Percentiles rank a stretch among this genome's conserved stretches.
These are phyloP conservation scores for Subanguina moxae DNA, from an alignment of 1,140 invertebrate genomes.

Conservation along the genomic window DNA sequence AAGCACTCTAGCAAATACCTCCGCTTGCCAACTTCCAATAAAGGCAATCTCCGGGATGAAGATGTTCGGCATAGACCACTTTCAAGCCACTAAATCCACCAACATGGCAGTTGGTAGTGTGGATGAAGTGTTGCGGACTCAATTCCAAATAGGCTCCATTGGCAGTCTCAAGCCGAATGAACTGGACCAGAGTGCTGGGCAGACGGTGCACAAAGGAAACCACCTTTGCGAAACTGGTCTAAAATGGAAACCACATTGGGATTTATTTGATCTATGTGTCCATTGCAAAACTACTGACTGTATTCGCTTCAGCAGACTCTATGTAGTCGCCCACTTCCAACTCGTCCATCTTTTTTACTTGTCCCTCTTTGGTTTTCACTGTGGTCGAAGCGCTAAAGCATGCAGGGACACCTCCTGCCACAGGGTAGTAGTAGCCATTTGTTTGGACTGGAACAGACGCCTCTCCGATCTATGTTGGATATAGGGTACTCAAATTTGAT, in stretches of 20 bases:
- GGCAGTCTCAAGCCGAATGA: constrained; percentile 35
- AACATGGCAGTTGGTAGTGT: constrained; percentile 27
- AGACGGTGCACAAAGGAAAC: constrained; percentile 39
- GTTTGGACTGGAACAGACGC: constrained; percentile 43
- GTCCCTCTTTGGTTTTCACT: constrained; percentile 35
- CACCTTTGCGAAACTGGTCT: constrained; percentile 35
- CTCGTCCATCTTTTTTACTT: constrained; percentile 34
- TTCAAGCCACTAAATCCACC: constrained; percentile 3
- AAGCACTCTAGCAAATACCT: background rate
- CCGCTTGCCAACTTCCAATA: constrained; percentile 15
- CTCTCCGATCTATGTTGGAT: constrained; percentile 31
- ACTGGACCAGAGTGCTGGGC: constrained; percentile 32
- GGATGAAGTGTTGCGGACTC: constrained; percentile 48
- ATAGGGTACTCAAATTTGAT: constrained; percentile 7
- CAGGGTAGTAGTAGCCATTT: constrained; percentile 47
- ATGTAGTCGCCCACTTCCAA: constrained; percentile 41
- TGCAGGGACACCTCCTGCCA: constrained; percentile 38
- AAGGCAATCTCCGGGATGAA: constrained; percentile 36
- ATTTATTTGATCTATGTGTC: too few species aligned
- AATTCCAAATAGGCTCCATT: constrained; percentile 30
- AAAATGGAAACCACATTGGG: background rate
- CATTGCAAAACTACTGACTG: constrained; percentile 20
- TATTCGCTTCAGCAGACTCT: constrained; percentile 28
- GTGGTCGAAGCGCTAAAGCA: constrained; percentile 38
- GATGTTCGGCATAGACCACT: constrained; percentile 41